These are phyloP conservation scores for Drosophila kanapiae DNA, from an alignment of 1,140 invertebrate genomes.

Conservation along the genomic window DNA sequence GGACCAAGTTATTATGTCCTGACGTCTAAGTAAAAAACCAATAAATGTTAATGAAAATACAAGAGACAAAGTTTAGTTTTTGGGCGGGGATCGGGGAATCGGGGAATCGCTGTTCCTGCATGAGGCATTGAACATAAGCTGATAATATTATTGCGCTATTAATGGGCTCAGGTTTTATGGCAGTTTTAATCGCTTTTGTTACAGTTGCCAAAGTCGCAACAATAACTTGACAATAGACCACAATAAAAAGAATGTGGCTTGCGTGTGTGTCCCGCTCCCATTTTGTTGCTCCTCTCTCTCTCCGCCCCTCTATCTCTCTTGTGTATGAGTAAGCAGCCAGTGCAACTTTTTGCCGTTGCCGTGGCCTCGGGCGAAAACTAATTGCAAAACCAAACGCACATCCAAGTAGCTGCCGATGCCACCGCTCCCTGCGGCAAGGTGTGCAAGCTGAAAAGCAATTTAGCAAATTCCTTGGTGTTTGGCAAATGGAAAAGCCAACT, in stretches of 20 bases:
- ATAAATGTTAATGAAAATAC: conserved; percentile 84
- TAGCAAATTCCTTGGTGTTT: conserved; percentile 81
- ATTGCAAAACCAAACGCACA: conserved; percentile 82
- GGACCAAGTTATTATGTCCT: conserved; percentile 66
- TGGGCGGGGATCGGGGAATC: neutral
- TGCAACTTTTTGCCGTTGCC: conserved; percentile 71
- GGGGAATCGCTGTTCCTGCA: conserved; percentile 34
- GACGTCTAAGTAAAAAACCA: conserved; percentile 81
- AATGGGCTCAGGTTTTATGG: conserved; percentile 82
- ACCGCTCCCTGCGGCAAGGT: conserved; percentile 20
- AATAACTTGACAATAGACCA: conserved; percentile 74
- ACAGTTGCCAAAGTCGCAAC: conserved; percentile 79
- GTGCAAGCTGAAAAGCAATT: conserved; percentile 77
- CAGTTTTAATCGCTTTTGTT: conserved; percentile 84
- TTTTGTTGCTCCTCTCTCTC: conserved; percentile 7
- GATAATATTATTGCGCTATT: conserved; percentile 84
- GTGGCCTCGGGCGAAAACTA: conserved; percentile 69
- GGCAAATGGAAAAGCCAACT: conserved; percentile 77
- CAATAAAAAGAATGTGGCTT: conserved; percentile 71
- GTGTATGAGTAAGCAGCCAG: conserved; percentile 48
- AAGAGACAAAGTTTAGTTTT: conserved; percentile 81
- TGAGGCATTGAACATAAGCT: conserved; percentile 80
- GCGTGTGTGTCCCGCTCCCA: conserved; percentile 27
- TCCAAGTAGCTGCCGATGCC: conserved; percentile 37
- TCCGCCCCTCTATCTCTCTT: conserved; percentile 7